Percentiles rank a stretch among this genome's conserved stretches.
These are phyloP conservation scores for Lepidurus couesii DNA, from an alignment of 1,140 invertebrate genomes.

Conservation along the genomic window DNA sequence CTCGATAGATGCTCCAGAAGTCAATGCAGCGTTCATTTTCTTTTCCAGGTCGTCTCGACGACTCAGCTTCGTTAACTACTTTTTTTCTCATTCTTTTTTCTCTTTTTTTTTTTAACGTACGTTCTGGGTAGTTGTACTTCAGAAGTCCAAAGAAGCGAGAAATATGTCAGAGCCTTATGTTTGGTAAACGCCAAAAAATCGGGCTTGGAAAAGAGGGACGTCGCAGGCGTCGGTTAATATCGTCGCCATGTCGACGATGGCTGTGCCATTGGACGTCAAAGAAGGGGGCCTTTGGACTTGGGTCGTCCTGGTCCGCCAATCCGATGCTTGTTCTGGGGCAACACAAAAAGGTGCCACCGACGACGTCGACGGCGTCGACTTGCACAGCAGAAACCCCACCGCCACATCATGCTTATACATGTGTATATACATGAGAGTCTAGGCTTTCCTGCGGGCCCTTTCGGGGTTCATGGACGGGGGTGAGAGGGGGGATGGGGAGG, in stretches of 20 bases:
- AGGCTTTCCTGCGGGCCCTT: constrained; percentile 9
- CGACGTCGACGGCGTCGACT: neutral
- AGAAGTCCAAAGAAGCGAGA: constrained; percentile 14
- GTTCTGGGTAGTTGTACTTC: neutral
- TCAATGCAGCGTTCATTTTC: constrained; percentile 10
- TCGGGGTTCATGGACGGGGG: neutral
- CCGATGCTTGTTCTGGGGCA: constrained; percentile 13
- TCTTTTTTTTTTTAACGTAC: neutral
- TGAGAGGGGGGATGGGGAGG: neutral
- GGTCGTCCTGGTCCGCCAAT: constrained; percentile 16
- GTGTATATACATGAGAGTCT: neutral
- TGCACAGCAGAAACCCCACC: neutral
- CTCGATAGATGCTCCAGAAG: constrained; percentile 5
- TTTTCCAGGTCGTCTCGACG: neutral
- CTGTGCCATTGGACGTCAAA: constrained; percentile 21
- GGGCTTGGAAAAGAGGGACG: neutral
- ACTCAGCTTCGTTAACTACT: constrained; percentile 15
- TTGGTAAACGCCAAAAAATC: constrained; percentile 11
- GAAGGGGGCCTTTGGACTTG: constrained; percentile 7
- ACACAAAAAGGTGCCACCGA: constrained; percentile 4
- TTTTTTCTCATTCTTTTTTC: neutral
- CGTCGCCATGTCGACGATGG: neutral
- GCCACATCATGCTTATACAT: neutral
- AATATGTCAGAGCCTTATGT: constrained; percentile 22
- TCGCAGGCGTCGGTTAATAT: neutral